Conservation (phyloP, 2,113 vertebrate species). For the Ameiurus melas region DNA sequence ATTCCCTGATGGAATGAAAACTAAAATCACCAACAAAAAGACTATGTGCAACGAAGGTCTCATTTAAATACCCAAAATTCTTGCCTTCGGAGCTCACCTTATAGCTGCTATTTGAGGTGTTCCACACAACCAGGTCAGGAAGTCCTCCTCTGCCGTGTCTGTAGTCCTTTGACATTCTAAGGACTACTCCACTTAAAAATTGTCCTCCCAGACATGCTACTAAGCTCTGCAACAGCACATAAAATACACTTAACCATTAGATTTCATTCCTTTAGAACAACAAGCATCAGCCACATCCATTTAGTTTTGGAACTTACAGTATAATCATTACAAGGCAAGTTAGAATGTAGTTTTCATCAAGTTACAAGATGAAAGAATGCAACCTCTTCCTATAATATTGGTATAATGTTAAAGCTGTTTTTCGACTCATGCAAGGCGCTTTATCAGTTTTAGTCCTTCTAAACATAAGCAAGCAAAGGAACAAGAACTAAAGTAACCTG, state of each 20-base stretch:
- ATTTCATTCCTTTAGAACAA: background rate
- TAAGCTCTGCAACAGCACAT: conserved; percentile 74
- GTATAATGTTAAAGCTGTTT: background rate
- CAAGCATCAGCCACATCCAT: background rate
- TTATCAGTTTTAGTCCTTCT: background rate
- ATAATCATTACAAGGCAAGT: background rate
- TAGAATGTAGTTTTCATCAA: background rate
- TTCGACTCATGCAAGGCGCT: background rate
- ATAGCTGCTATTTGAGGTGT: conserved; percentile 64
- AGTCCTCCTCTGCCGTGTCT: conserved; percentile 88
- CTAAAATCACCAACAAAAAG: too few species aligned
- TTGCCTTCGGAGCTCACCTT: conserved; percentile 76
- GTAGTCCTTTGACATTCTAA: conserved; percentile 81
- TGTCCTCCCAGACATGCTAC: conserved; percentile 83
- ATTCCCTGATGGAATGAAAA: too few species aligned
- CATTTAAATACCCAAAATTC: background rate
- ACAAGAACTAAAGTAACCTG: conserved; percentile 73
- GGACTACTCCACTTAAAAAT: conserved; percentile 83
- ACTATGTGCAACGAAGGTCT: too few species aligned
- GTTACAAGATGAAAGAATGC: background rate
- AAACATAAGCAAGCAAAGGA: background rate
- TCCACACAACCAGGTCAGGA: conserved; percentile 94
- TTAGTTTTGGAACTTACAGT: background rate
- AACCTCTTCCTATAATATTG: background rate
- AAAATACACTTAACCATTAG: background rate